Evolutionary conservation across 1,140 invertebrate species (phyloP).

Genomic region (Sipha flava): DNA sequence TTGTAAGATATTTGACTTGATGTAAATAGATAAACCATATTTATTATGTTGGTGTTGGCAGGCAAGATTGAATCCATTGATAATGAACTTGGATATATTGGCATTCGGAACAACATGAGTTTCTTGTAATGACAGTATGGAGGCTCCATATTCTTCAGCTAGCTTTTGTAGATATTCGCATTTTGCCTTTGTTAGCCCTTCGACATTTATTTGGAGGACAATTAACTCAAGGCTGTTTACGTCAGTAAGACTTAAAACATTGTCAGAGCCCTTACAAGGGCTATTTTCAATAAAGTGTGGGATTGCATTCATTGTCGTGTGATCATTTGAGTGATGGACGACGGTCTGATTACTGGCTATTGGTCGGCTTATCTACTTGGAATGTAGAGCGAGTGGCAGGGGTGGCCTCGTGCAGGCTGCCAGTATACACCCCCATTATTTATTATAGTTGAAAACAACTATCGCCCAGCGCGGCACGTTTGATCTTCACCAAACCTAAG

Average conservation of each 20-base stretch:
- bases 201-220: neutral
- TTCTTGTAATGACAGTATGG: neutral
- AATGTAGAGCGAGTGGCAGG: neutral
- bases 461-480: too few species aligned
- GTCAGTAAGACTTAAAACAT: neutral
- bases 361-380: neutral
- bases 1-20: neutral
- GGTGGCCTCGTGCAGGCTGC: neutral
- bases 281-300: neutral
- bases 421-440: neutral
- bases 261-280: neutral
- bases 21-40: neutral
- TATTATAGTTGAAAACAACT: neutral
- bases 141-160: too few species aligned
- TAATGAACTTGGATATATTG: neutral
- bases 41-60: neutral
- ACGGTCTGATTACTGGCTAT: neutral
- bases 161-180: neutral
- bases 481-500: too few species aligned
- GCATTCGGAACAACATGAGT: neutral
- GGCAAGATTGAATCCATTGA: neutral
- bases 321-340: neutral
- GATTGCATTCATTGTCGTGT: neutral
- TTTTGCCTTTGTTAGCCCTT: neutral
- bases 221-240: neutral